Base-by-base conservation (phyloP, 2,113 vertebrate species). In the Synodontis membranacea region DNA sequence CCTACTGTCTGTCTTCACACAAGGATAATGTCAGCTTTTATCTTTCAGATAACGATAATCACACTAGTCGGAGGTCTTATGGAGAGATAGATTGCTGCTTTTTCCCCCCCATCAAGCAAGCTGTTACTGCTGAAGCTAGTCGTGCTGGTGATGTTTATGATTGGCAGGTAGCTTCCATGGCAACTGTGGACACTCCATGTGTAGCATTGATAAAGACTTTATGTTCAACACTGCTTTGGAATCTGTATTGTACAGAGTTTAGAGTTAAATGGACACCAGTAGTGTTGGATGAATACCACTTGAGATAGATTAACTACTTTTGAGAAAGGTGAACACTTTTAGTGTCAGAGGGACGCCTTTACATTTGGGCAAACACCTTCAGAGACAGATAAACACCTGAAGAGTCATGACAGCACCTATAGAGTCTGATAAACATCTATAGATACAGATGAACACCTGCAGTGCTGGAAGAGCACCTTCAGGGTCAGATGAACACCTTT, bases 131-230 rank as follows among this genome's bases (percentile, higher is more conserved):
- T 62, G 48, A 76, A 37, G 74, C 84, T 78, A 64, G 54, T 60
- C n/a, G 50, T 34, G 82, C 15, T 48, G 1, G 60, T n/a, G 17
- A n/a, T 21, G 52, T 54, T 34, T 23, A 74, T 17, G 39, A 80
- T 31, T 66, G 58, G 56, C 62, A 88, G 68, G 37, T 11, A 68
- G 86, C 82, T 76, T 64, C 82, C 85, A 87, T 89, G 86, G 88
- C 86, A 89, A 87, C 88, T 68, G 85, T 66, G 62, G 28, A 28
- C 8, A 44, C 46, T n/a, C n/a, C 19, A 15, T 25, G 72, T 75
- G 72, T 0, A 14, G 25, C 23, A 0, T 46, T 23, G 21, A 70
- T 10, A 1, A 37, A 68, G 31, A 31, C 31, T 70, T 21, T 37
- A 7, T 72, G 21, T 3, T 25, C 34, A 21, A 19, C 34, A 34